Evolutionary conservation across 1,140 invertebrate genomes (phyloP), one percentile per base, ranked within the genome.

Genomic region (Ceratitis capitata): DNA sequence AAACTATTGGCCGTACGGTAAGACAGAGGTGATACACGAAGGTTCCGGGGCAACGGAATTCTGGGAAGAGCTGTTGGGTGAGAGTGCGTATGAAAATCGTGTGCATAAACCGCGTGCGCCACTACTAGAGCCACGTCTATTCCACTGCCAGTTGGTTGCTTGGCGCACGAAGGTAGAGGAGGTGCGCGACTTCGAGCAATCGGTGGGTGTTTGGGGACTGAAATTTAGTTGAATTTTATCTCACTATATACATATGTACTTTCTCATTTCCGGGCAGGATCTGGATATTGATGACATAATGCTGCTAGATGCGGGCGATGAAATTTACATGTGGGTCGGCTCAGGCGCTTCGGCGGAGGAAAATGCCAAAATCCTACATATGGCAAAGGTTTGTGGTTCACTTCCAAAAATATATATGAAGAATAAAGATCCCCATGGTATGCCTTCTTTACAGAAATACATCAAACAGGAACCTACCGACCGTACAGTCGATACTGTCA

Each of bases 321-420:
- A 95, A 89, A 92, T 97, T 3, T 97, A 95, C 88, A 89, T 96
- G 84, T 97, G 96, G 96, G 92, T 96, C 84, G 96, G 96, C 32
- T 93, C 93, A 83, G 95, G 95, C 26, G 94, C 96, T n/a, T 94
- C 94, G 14, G 93, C 94, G 35, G 93, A 95, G 78, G 96, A 96
- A 87, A 95, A 94, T 85, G 90, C 92, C 84, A 93, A 86, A 83
- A 88, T 90, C 51, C 83, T 91, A 42, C 88, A 92, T 64, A 92
- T 92, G 90, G 89, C 87, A 19, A 88, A 90, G 87, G 90, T 82
- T 42, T 56, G 1, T 14, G 14, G 2, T 26, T 5, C 29, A 10
- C 6, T n/a, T 23, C 1, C 6, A n/a, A 3, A n/a, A n/a, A 47
- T 78, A 2, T 51, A 1, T 7, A 56, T 9, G 10, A 56, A 7